Percentiles rank a stretch among this genome's conserved stretches.
Evolutionary conservation across 2,888 invertebrate species (phyloP).

Genomic region (Eupithecia subumbrata): DNA sequence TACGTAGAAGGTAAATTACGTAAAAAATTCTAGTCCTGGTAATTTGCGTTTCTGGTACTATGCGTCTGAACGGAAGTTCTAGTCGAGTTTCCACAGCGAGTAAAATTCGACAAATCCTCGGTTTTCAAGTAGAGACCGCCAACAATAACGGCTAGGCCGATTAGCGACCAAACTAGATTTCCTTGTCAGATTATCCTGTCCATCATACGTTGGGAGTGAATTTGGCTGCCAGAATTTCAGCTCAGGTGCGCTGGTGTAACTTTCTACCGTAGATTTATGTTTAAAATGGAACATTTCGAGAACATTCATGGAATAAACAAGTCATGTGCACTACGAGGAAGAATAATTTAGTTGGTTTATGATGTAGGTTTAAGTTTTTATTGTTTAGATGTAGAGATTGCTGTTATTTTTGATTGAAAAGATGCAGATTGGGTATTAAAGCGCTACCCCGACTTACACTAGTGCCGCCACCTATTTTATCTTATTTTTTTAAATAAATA

Average conservation of each 20-base stretch:
- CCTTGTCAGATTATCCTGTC: slow-evolving; percentile 73
- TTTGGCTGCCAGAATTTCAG: slow-evolving; percentile 59
- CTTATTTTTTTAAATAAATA: too few species aligned
- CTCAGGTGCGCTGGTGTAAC: slow-evolving; percentile 51
- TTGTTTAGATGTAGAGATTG: background rate
- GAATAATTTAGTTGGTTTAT: background rate
- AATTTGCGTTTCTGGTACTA: too few species aligned
- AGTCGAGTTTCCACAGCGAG: slow-evolving; percentile 19
- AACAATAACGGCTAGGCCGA: slow-evolving; percentile 66
- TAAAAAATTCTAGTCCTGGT: too few species aligned
- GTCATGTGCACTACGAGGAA: background rate
- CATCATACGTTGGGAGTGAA: slow-evolving; percentile 64
- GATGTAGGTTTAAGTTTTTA: background rate
- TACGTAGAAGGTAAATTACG: too few species aligned
- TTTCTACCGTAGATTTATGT: slow-evolving; percentile 20
- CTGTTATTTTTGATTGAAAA: too few species aligned
- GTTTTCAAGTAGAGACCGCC: slow-evolving; percentile 49
- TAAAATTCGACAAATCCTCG: slow-evolving; percentile 49
- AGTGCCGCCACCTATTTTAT: too few species aligned
- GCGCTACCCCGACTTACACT: too few species aligned
- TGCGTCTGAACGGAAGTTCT: too few species aligned
- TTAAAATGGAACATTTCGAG: slow-evolving; percentile 23
- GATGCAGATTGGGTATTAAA: too few species aligned
- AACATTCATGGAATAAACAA: slow-evolving; percentile 2
- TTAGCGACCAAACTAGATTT: slow-evolving; percentile 76